phyloP scores from a whole-genome alignment of 2,797 vertebrate species.

The Sebastes dallii region DNA sequence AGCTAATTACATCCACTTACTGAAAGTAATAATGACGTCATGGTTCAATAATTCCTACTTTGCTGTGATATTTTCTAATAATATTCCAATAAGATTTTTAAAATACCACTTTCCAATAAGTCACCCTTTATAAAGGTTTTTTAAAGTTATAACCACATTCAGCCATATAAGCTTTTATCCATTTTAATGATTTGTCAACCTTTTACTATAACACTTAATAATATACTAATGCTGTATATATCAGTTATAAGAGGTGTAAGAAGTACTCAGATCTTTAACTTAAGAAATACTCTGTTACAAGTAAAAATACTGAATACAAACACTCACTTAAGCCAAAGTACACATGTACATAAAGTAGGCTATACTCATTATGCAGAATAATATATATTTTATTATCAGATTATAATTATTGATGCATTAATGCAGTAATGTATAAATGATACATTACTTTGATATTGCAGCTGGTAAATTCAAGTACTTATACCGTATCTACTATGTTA shows the following conservation, averaged over 20 bases:
- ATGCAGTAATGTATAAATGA: too few relatives aligned
- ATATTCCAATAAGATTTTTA: neutral
- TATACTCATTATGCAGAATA: neutral
- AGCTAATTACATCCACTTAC: neutral
- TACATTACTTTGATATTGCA: too few relatives aligned
- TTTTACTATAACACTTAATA: neutral
- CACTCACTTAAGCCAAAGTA: neutral
- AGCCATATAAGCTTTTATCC: neutral
- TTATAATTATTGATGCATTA: neutral
- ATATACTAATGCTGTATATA: neutral
- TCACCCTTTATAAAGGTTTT: too few relatives aligned
- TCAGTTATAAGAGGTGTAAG: neutral
- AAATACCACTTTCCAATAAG: neutral
- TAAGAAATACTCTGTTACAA: neutral
- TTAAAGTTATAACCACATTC: neutral
- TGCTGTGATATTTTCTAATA: neutral
- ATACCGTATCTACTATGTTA: too few relatives aligned
- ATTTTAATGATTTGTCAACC: neutral
- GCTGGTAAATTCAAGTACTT: too few relatives aligned
- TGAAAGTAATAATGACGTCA: neutral
- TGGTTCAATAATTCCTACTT: neutral
- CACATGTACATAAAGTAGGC: neutral
- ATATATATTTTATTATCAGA: neutral
- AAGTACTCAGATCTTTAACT: too few relatives aligned
- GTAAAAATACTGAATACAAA: too few relatives aligned